phyloP scores from a whole-genome alignment of 2,113 vertebrate species.

The Callocephalon fimbriatum region DNA sequence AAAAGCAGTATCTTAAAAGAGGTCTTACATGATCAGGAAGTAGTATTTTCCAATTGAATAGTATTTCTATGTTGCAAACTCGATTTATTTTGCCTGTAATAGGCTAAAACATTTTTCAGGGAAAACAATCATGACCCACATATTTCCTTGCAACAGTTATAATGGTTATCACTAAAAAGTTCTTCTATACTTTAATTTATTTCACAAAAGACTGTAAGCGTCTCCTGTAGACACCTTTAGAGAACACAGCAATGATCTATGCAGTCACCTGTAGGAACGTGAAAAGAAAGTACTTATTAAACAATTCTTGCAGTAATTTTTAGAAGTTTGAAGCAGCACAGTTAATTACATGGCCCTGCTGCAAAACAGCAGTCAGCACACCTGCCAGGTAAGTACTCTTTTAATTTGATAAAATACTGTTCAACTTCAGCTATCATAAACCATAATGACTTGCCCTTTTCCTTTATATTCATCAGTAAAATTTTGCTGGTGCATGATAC shows the following conservation, averaged over 20 bases:
- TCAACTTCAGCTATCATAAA: background rate
- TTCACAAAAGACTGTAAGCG: background rate
- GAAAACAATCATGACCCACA: background rate
- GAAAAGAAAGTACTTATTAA: background rate
- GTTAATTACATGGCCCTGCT: background rate
- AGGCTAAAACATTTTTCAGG: background rate
- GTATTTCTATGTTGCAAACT: background rate
- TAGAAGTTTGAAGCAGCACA: background rate
- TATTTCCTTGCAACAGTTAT: background rate
- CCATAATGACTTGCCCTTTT: background rate
- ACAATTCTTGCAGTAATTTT: background rate
- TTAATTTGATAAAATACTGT: background rate
- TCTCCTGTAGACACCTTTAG: background rate
- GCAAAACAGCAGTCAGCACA: background rate
- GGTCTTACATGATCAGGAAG: background rate
- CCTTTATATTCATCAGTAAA: background rate
- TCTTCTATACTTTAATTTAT: background rate
- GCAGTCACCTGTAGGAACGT: background rate
- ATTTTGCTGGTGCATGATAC: background rate
- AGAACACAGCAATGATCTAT: background rate
- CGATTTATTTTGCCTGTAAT: background rate
- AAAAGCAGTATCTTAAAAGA: background rate
- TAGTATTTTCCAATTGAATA: background rate
- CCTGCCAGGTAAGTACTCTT: background rate
- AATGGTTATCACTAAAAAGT: background rate